phyloP scores from a whole-genome alignment of 2,797 vertebrate genomes.

The Gila robusta region DNA sequence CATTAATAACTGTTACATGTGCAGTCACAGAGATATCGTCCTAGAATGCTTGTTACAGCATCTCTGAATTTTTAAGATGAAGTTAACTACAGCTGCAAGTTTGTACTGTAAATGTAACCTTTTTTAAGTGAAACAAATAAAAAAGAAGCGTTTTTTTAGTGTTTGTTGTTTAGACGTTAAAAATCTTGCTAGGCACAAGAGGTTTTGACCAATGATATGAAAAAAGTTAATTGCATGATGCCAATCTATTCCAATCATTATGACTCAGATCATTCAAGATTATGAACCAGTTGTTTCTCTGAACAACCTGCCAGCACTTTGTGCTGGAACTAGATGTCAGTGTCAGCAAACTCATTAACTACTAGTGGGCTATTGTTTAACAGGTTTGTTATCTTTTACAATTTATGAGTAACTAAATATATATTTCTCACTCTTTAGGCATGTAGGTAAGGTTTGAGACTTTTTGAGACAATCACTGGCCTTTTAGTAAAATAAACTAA shows the following conservation, averaged over 20 bases:
- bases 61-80: not conserved
- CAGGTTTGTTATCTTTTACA: not conserved
- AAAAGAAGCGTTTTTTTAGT: not conserved
- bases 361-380: slow-evolving; percentile 10
- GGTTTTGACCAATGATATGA: not conserved
- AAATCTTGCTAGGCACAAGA: not conserved
- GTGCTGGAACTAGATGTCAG: not conserved
- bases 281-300: slow-evolving; percentile 2
- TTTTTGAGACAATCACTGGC: not conserved
- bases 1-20: not conserved
- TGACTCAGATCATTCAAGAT: not conserved
- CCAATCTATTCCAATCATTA: not conserved
- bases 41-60: not conserved
- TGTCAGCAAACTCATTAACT: not conserved
- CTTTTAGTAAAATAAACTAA: not conserved
- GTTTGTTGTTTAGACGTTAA: not conserved
- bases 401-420: not conserved
- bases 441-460: not conserved
- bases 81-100: not conserved
- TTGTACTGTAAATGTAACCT: not conserved
- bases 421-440: not conserved
- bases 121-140: not conserved
- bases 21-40: not conserved
- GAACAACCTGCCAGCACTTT: not conserved
- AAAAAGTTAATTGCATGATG: not conserved